Percentiles rank a stretch among this genome's conserved stretches.
These are phyloP conservation scores for Okapia johnstoni DNA, from an alignment of 2,113 vertebrate species.

Conservation along the genomic window DNA sequence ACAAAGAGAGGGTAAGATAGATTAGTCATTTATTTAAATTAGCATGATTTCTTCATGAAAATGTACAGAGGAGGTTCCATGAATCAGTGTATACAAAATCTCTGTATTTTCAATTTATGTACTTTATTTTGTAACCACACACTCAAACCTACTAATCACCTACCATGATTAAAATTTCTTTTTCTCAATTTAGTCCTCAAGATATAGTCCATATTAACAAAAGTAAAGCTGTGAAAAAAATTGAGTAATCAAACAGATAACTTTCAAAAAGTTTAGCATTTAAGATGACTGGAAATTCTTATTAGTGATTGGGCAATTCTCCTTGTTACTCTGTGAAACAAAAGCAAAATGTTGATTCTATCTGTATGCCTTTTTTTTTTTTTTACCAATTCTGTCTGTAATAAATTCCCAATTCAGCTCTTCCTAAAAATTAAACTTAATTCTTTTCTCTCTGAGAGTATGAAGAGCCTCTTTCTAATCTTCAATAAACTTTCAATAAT, in stretches of 20 bases:
- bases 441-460: not conserved
- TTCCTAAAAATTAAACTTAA: constrained; percentile 15
- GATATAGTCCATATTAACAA: not conserved
- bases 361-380: not conserved
- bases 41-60: not conserved
- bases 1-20: too few relatives aligned
- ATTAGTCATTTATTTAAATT: not conserved
- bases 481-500: constrained; percentile 42
- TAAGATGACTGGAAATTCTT: not conserved
- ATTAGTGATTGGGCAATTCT: not conserved
- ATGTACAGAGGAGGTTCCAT: not conserved
- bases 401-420: constrained; percentile 5
- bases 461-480: not conserved
- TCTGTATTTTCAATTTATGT: not conserved
- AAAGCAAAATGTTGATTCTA: constrained; percentile 12
- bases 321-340: not conserved
- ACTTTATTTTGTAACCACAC: constrained; percentile 4
- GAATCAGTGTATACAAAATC: not conserved
- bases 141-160: not conserved
- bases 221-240: not conserved
- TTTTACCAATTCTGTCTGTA: not conserved
- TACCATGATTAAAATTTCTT: not conserved
- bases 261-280: not conserved
- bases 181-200: constrained; percentile 14
- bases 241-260: not conserved